These are phyloP conservation scores for Octodonta nipae DNA, from an alignment of 2,888 invertebrate species.

Conservation along the genomic window DNA sequence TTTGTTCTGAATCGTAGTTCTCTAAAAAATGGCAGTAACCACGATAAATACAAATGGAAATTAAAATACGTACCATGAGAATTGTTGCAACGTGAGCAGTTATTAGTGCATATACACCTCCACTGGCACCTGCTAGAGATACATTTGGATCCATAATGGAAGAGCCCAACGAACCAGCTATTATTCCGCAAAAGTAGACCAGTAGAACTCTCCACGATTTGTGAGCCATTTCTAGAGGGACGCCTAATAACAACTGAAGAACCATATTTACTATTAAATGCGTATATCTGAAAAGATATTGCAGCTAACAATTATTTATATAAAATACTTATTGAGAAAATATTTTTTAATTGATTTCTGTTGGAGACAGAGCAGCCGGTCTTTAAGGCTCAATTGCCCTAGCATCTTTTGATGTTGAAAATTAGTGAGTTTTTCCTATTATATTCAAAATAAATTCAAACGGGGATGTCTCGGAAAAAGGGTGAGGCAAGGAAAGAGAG, in stretches of 20 bases:
- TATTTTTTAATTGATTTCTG: no score
- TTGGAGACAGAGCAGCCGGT: no score
- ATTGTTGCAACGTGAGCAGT: conserved; percentile 88
- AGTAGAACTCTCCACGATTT: conserved; percentile 82
- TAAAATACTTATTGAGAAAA: background rate
- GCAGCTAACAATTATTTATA: conserved; percentile 3
- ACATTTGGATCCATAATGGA: conserved; percentile 67
- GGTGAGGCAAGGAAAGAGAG: no score
- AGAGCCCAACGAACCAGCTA: conserved; percentile 73
- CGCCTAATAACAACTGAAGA: conserved; percentile 83
- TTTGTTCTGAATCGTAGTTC: no score
- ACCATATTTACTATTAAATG: conserved; percentile 83
- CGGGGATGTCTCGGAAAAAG: no score
- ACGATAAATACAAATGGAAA: no score
- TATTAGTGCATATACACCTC: conserved; percentile 87
- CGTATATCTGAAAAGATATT: conserved; percentile 46
- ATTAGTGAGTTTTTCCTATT: no score
- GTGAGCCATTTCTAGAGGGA: conserved; percentile 93
- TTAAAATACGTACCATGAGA: conserved; percentile 63
- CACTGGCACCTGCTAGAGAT: conserved; percentile 83
- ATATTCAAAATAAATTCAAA: no score
- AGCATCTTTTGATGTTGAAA: background rate
- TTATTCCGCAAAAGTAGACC: conserved; percentile 72
- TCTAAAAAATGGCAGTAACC: no score
- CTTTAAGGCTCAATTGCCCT: no score